Evolutionary conservation across 2,888 invertebrate species (phyloP), one percentile per base, ranked within the genome.

Genomic region (Hirtodrosophila cameraria): DNA sequence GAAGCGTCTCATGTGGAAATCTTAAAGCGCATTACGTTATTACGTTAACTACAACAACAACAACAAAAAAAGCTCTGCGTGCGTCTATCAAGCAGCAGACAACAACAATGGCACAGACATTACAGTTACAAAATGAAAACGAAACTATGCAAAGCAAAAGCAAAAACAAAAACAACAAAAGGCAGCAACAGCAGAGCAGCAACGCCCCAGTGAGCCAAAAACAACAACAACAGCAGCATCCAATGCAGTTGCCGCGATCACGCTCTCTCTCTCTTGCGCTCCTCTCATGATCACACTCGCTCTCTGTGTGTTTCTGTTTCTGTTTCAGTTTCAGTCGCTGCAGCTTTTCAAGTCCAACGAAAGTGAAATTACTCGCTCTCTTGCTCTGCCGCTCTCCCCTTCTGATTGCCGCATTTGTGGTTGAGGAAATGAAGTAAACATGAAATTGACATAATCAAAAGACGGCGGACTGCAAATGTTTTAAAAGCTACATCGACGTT

Each of bases 391-490:
- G 11, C 48, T 43, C 57, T 52, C 43, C 13, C 27, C 53, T 31
- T 58, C 42, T 54, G 13, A 42, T 39, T 36, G 43, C 18, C 30
- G 41, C 42, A 35, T n/a, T 54, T 31, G 57, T 45, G 41, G 60
- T 85, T 85, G 71, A 87, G 87, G 82, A 82, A 82, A 73, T 87
- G 86, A 85, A 87, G 86, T 69, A 70, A 87, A 83, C 80, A 86
- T 79, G 76, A 62, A 87, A 77, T 86, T 84, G 84, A 84, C 88
- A 86, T 86, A 87, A 84, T 83, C 87, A 79, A n/a, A n/a, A 75
- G 66, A 70, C 60, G 63, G 54, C 59, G 50, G 61, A 53, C 84
- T 76, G 86, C 85, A 80, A 80, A 86, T 78, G 78, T 61, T 76
- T 76, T 61, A 62, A 70, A 66, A 71, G 59, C 77, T 59, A 62